Evolutionary conservation across 1,140 invertebrate genomes (phyloP).

Genomic region (Calliphora vicina): DNA sequence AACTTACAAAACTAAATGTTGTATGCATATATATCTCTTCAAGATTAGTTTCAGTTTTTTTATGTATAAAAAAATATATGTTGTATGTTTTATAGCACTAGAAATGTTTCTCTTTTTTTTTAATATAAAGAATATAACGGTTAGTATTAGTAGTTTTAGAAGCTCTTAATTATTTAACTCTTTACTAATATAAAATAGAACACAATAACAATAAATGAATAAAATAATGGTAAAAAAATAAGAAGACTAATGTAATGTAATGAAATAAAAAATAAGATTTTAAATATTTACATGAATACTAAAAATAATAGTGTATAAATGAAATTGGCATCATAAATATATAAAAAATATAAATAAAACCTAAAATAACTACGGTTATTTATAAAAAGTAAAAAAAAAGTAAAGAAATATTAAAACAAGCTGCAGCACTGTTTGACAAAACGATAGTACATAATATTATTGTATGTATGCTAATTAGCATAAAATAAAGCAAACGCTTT

Average conservation of each 20-base stretch:
- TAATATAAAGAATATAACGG: background rate
- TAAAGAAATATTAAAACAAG: background rate
- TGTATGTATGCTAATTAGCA: background rate
- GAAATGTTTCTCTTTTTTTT: background rate
- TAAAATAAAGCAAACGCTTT: background rate
- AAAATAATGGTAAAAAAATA: background rate
- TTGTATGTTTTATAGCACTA: background rate
- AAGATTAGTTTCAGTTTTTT: background rate
- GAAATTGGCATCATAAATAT: background rate
- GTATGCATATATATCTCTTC: background rate
- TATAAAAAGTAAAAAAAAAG: background rate
- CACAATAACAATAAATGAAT: slow-evolving; percentile 20
- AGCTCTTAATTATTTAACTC: background rate
- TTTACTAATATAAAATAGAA: background rate
- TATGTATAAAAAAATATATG: background rate
- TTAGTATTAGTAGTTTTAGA: slow-evolving; percentile 16
- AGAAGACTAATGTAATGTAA: background rate
- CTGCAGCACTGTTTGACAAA: background rate
- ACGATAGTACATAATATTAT: background rate
- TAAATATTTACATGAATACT: background rate
- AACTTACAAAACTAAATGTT: slow-evolving; percentile 15
- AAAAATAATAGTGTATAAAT: background rate
- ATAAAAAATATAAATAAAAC: background rate
- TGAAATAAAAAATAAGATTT: background rate
- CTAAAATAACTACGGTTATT: background rate